Conservation (phyloP, 2,888 invertebrate species). For the Eupithecia insigniata region DNA sequence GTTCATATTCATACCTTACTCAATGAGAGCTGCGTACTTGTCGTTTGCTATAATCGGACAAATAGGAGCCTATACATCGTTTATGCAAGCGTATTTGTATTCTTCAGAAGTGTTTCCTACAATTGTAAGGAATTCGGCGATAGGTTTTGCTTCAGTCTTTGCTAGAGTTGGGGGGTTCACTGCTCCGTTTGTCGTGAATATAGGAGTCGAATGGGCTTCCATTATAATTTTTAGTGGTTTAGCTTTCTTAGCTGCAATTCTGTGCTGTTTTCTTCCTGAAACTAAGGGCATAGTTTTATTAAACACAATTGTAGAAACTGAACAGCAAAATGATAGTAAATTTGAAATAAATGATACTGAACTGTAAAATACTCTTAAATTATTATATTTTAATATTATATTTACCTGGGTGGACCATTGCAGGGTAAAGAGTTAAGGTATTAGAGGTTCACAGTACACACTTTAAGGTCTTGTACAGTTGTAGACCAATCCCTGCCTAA, state of each 20-base stretch:
- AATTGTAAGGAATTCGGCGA: constrained; percentile 89
- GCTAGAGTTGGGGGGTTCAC: constrained; percentile 88
- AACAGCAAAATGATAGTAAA: constrained; percentile 43
- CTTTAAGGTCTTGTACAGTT: neutral
- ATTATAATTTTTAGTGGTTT: constrained; percentile 68
- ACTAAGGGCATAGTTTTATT: constrained; percentile 70
- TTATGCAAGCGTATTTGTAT: constrained; percentile 88
- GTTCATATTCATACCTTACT: constrained; percentile 66
- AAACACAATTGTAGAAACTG: constrained; percentile 71
- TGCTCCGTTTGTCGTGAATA: constrained; percentile 87
- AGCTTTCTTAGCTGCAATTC: constrained; percentile 64
- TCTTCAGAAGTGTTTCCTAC: constrained; percentile 93
- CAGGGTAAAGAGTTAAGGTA: neutral
- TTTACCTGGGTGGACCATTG: neutral
- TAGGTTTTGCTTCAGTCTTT: constrained; percentile 89
- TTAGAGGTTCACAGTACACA: too few relatives aligned
- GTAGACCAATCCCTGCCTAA: neutral
- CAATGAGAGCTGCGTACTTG: constrained; percentile 77
- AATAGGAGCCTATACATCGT: constrained; percentile 88
- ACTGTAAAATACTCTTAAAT: constrained; percentile 4
- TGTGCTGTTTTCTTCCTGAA: constrained; percentile 72
- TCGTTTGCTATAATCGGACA: constrained; percentile 89
- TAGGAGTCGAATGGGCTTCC: constrained; percentile 71
- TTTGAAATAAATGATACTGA: constrained; percentile 15
- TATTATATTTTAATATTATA: neutral